Base-by-base conservation (phyloP, 2,113 vertebrate genomes). In the Phainopepla nitens region DNA sequence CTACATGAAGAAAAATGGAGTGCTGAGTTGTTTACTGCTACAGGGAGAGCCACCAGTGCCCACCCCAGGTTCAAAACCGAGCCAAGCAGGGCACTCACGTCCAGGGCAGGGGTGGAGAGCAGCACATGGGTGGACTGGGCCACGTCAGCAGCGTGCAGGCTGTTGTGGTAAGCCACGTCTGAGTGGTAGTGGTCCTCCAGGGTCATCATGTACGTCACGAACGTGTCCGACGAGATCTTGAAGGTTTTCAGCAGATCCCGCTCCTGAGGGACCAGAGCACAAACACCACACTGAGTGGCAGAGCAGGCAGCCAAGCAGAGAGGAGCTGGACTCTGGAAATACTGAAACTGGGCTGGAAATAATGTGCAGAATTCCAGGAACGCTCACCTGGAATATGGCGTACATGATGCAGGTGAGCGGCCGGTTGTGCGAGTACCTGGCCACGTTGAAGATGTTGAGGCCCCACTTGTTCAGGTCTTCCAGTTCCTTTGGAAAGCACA, bases 401-500 rank as follows among this genome's bases (percentile, higher is more conserved):
- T 99, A 99, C 99, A 99, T 99, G 95, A 99, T 98, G 96, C 99
- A 99, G 3, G 99, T 99, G 15, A 99, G 98, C 0, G 99, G 99
- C 35, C 99, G 97, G 89, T 98, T 99, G 93, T 99, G 99, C 3
- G 99, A 99, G 75, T 99, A 99, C 68, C 99, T 98, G 1, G 99
- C 98, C 44, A 99, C 99, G 16, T 98, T 98, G 96, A 99, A 99
- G 95, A 99, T 99, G 93, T 99, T 99, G 87, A 99, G 97, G 19
- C 99, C 99, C 99, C 99, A 99, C 96, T 98, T 99, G 73, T 99
- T 99, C 70, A 99, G 98, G 87, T 99, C 98, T 90, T 99, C 99
- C 85, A 99, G 98, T 53, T 99, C 99, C 99, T 99, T 44, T 50
- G 11, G 66, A 82, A 60, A 81, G 50, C 54, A 96, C 66, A 28